Conservation (phyloP, 2,797 vertebrate species). For the Rallus crepitans region DNA sequence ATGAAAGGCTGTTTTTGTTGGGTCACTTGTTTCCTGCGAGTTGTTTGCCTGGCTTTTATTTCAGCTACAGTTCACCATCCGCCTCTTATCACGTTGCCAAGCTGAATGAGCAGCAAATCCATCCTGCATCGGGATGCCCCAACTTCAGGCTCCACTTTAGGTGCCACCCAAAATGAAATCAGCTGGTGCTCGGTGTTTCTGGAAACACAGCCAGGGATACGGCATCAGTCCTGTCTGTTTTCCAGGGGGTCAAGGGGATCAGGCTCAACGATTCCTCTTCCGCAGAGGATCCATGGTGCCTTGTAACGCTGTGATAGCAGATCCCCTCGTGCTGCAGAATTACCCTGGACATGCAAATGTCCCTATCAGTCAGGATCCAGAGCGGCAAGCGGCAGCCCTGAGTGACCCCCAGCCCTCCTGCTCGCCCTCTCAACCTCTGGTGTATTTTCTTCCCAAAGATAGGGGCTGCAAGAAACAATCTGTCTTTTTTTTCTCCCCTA, state of each 20-base stretch:
- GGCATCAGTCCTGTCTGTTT: conserved; percentile 3
- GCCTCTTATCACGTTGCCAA: fast-evolving
- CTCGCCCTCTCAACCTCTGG: neutral
- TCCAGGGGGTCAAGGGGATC: conserved; percentile 59
- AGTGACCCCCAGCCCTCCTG: conserved; percentile 25
- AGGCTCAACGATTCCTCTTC: conserved; percentile 55
- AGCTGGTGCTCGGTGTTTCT: neutral
- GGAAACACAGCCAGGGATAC: neutral
- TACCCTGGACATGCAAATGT: conserved; percentile 52
- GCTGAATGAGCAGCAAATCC: neutral
- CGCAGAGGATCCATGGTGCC: conserved; percentile 27
- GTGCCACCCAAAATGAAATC: neutral
- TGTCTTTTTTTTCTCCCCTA: neutral
- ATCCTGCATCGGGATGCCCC: fast-evolving
- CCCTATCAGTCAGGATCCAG: conserved; percentile 49
- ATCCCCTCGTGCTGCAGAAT: neutral
- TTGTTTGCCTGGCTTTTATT: neutral
- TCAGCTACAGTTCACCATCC: neutral
- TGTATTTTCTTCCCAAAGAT: conserved; percentile 42
- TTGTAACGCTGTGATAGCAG: conserved; percentile 58
- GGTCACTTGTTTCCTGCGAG: neutral
- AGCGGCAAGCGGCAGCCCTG: neutral
- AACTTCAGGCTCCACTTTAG: neutral
- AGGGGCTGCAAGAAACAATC: conserved; percentile 34
- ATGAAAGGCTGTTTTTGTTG: neutral